These are phyloP conservation scores for Threskiornis aethiopicus DNA, from an alignment of 2,797 vertebrate species.

Conservation along the genomic window DNA sequence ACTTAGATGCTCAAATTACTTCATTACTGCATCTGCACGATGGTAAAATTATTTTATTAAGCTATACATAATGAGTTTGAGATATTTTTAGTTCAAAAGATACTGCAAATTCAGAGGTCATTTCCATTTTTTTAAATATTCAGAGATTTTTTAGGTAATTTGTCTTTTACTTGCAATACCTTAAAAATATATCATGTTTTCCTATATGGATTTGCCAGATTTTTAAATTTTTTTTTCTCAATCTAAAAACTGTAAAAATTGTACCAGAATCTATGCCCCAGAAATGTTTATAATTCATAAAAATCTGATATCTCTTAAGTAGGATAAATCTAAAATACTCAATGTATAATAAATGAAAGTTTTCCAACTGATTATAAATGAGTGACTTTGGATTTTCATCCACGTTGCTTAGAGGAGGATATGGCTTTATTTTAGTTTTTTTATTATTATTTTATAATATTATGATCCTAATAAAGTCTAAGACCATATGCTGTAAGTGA, in stretches of 20 bases:
- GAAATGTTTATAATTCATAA: background rate
- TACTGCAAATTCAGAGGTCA: background rate
- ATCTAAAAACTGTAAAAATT: background rate
- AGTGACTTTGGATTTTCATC: background rate
- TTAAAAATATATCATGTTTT: background rate
- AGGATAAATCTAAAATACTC: background rate
- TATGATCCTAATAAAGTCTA: background rate
- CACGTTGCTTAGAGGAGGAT: background rate
- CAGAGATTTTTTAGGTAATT: background rate
- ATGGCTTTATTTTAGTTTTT: background rate
- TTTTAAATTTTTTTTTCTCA: background rate
- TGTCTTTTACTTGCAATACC: background rate
- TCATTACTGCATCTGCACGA: background rate
- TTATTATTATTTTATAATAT: background rate
- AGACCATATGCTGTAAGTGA: accelerated
- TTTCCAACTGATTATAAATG: background rate
- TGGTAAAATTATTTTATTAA: background rate
- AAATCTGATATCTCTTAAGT: background rate
- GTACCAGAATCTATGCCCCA: background rate
- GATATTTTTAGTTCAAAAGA: background rate
- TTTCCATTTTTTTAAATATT: background rate
- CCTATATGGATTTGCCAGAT: background rate
- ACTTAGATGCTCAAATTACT: background rate
- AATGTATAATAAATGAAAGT: background rate
- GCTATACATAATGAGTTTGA: background rate